Evolutionary conservation across 2,888 invertebrate species (phyloP), one percentile per base, ranked within the genome.

Genomic region (Troides aeacus): DNA sequence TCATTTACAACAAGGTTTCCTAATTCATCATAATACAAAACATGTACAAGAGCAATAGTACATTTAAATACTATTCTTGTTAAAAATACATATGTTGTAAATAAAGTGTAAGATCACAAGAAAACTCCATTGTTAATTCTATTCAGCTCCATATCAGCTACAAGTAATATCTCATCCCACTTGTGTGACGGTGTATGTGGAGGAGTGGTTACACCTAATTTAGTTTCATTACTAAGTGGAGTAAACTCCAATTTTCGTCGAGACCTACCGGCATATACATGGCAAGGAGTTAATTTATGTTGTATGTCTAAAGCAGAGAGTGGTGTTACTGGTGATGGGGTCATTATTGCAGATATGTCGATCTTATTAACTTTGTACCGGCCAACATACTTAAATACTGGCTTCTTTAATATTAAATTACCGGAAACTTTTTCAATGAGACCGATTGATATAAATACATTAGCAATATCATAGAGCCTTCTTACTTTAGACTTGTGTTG

Each of bases 401-500:
- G 95, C 81, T 95, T 95, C 77, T 94, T 93, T 77, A 94, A 90
- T 83, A 86, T 93, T 86, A 87, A 93, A 75, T 93, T 92, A 76
- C 94, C 93, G 71, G 94, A 93, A 71, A 95, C 94, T 84, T 96
- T 96, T 81, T 94, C 93, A 80, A 96, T 95, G 75, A 96, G 93
- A 76, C 94, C 94, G 82, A 96, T 94, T 72, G 96, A 95, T 74
- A 95, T 95, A 77, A 96, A 93, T 74, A 96, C 95, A 86, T 96
- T 96, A 71, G 96, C 96, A 77, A 96, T 96, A 84, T 96, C 96
- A 85, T 96, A 96, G 46, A 96, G 91, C 74, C 96, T 93, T 72
- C 96, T 93, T 72, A 95, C 94, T 91, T 95, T 95, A 46, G 95
- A 95, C 89, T 94, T 93, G 85, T 93, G 93, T 77, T 93, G 93